Evolutionary conservation across 2,113 vertebrate genomes (phyloP).

Genomic region (Nycticryphes semicollaris): DNA sequence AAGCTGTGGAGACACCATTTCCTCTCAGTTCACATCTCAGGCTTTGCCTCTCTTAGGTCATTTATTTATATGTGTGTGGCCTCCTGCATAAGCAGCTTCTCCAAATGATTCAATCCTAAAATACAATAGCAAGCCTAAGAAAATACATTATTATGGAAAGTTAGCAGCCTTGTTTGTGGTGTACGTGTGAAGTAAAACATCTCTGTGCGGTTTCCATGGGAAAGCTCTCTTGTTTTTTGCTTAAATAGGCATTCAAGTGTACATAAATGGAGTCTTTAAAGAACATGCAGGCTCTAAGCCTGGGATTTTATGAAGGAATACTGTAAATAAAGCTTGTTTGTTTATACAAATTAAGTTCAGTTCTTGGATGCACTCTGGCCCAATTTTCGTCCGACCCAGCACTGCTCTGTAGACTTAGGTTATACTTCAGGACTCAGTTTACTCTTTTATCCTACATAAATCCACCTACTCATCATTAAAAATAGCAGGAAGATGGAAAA

Average conservation of each 20-base stretch:
- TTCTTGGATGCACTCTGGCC: constrained; percentile 54
- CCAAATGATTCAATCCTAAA: constrained; percentile 25
- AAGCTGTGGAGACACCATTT: background rate
- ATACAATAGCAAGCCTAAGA: constrained; percentile 42
- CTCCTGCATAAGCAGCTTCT: constrained; percentile 44
- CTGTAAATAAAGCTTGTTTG: constrained; percentile 71
- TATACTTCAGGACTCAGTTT: constrained; percentile 18
- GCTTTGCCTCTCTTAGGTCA: constrained; percentile 28
- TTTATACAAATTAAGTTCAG: constrained; percentile 65
- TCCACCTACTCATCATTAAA: constrained; percentile 59
- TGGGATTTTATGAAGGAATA: constrained; percentile 66
- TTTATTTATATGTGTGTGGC: constrained; percentile 45
- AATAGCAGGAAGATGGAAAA: constrained; percentile 34
- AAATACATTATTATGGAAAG: constrained; percentile 56
- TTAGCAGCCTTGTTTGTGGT: constrained; percentile 69
- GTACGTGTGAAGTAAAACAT: constrained; percentile 71
- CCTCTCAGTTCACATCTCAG: background rate
- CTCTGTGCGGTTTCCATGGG: constrained; percentile 77
- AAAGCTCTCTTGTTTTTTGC: constrained; percentile 64
- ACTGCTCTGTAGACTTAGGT: background rate
- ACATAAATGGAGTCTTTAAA: constrained; percentile 69
- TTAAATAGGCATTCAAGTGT: constrained; percentile 69
- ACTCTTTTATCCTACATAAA: constrained; percentile 70
- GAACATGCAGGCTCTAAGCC: constrained; percentile 49
- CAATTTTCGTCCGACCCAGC: background rate